Evolutionary conservation across 2,888 invertebrate genomes (phyloP).

Genomic region (Pelosia muscerda): DNA sequence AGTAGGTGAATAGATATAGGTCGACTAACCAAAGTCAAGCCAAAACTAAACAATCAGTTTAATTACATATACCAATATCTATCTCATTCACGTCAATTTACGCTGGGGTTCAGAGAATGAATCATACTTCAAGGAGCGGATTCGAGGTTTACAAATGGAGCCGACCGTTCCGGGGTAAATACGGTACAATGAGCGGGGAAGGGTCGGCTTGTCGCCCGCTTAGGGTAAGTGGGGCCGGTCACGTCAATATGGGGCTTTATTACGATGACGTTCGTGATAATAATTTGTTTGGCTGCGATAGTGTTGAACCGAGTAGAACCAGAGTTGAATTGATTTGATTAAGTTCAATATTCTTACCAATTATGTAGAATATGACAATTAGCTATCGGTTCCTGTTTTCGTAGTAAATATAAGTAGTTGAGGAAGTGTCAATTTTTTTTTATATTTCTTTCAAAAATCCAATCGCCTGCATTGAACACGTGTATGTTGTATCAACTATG

Average conservation of each 20-base stretch:
- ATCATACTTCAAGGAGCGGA: slow-evolving; percentile 85
- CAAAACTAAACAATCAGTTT: slow-evolving; percentile 31
- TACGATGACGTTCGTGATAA: slow-evolving; percentile 76
- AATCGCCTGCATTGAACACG: slow-evolving; percentile 69
- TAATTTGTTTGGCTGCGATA: slow-evolving; percentile 77
- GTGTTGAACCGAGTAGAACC: slow-evolving; percentile 50
- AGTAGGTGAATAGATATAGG: not conserved
- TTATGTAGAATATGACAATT: not conserved
- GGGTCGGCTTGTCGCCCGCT: slow-evolving; percentile 78
- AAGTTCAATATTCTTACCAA: slow-evolving; percentile 15
- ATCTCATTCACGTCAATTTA: slow-evolving; percentile 77
- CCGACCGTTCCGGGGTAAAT: slow-evolving; percentile 84
- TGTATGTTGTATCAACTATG: slow-evolving; percentile 62
- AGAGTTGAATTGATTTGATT: slow-evolving; percentile 22
- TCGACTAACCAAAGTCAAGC: not conserved
- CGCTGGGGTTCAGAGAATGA: slow-evolving; percentile 77
- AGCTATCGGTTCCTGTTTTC: not conserved
- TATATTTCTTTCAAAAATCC: slow-evolving; percentile 50
- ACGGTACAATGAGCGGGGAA: slow-evolving; percentile 84
- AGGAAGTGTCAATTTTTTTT: slow-evolving; percentile 23
- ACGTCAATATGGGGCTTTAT: slow-evolving; percentile 84
- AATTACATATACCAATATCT: slow-evolving; percentile 63
- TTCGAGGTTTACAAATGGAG: slow-evolving; percentile 85
- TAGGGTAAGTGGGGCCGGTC: slow-evolving; percentile 85
- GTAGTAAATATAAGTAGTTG: not conserved